A percentile compares a stretch with the other conserved stretches of the same genome.
These are phyloP conservation scores for Keiferia lycopersicella DNA, from an alignment of 2,888 invertebrate genomes.

Conservation along the genomic window DNA sequence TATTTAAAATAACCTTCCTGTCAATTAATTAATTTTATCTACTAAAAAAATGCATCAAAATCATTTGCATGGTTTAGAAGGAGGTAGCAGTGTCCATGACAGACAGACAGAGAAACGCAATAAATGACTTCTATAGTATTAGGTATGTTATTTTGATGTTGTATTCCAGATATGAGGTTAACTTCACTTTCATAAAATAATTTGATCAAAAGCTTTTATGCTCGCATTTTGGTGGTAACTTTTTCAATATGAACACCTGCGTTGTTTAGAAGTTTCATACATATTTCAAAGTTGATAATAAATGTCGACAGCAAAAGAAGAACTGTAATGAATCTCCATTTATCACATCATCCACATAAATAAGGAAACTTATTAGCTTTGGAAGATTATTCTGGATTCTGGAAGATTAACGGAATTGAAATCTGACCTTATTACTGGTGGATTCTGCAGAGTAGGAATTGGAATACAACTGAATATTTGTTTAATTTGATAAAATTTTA, in stretches of 20 bases:
- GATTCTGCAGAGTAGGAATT: no score
- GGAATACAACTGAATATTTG: no score
- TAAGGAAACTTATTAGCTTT: constrained; percentile 10
- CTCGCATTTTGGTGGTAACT: neutral
- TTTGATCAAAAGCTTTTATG: neutral
- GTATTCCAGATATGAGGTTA: neutral
- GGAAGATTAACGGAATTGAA: neutral
- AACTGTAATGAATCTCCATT: neutral
- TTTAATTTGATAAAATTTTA: no score
- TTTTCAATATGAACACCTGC: constrained; percentile 13
- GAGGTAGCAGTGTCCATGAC: no score
- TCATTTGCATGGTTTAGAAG: no score
- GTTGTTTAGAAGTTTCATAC: neutral
- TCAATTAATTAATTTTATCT: no score
- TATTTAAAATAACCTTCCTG: no score
- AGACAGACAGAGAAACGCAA: no score
- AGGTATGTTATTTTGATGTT: no score
- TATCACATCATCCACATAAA: constrained; percentile 1
- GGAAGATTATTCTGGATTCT: neutral
- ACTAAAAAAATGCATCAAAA: no score
- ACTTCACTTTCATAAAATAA: neutral
- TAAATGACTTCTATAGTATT: no score
- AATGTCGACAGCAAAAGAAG: neutral
- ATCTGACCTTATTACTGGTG: neutral
- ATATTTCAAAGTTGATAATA: neutral